Percentiles rank a stretch among this genome's conserved stretches.
Conservation (phyloP, 2,888 invertebrate genomes). For the Macrophya annulata region DNA sequence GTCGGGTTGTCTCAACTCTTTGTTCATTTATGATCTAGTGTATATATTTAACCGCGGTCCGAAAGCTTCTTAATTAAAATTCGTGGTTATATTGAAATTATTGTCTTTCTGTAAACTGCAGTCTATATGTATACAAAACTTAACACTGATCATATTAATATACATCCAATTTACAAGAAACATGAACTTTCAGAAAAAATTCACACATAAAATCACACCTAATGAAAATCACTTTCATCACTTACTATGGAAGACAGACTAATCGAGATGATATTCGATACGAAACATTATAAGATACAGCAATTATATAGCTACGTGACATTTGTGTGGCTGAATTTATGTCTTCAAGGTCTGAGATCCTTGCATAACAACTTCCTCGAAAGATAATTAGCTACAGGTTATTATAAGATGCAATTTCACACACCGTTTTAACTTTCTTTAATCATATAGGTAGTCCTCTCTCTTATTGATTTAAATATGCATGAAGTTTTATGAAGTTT, state of each 20-base stretch:
- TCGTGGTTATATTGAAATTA: not conserved
- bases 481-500: not conserved
- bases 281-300: not conserved
- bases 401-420: not conserved
- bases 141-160: not conserved
- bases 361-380: slow-evolving; percentile 16
- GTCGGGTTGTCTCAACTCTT: slow-evolving; percentile 26
- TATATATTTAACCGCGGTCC: not conserved
- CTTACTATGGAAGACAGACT: not conserved
- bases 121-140: not conserved
- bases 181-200: not conserved
- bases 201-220: not conserved
- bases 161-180: not conserved
- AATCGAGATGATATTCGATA: not conserved
- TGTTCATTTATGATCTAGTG: slow-evolving; percentile 44
- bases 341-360: not conserved
- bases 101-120: not conserved
- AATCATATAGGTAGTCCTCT: not conserved
- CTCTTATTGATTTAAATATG: not conserved
- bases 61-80: slow-evolving; percentile 11
- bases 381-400: slow-evolving; percentile 22
- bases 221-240: not conserved
- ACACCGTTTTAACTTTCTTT: not conserved
- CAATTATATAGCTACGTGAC: not conserved
- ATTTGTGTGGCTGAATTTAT: not conserved